Evolutionary conservation across 2,888 invertebrate genomes (phyloP).

Genomic region (Apotomis turbidana): DNA sequence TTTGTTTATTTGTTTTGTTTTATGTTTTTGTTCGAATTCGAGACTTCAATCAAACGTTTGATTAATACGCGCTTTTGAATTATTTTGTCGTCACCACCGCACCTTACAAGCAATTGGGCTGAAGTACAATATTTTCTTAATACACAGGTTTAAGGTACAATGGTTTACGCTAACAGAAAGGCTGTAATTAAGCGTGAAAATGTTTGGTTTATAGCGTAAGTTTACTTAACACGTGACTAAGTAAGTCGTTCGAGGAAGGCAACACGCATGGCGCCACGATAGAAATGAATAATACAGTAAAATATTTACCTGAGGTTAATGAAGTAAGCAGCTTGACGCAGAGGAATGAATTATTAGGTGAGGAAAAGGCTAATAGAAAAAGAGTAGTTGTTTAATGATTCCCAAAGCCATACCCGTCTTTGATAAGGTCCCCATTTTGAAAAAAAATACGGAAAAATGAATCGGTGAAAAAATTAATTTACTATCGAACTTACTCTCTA

Average conservation of each 20-base stretch:
- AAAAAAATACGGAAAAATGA: no score
- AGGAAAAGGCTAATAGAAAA: background rate
- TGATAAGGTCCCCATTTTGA: no score
- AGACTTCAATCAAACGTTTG: slow-evolving; percentile 54
- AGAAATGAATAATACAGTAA: slow-evolving; percentile 48
- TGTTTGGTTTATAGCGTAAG: slow-evolving; percentile 31
- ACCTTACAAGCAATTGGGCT: background rate
- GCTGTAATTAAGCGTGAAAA: slow-evolving; percentile 25
- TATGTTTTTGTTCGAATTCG: slow-evolving; percentile 51
- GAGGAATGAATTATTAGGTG: background rate
- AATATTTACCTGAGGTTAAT: slow-evolving; percentile 19
- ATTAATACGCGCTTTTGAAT: slow-evolving; percentile 55
- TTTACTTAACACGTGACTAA: slow-evolving; percentile 38
- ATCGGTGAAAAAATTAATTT: no score
- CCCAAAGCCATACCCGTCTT: no score
- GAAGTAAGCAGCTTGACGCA: background rate
- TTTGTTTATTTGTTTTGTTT: slow-evolving; percentile 57
- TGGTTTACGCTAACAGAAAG: slow-evolving; percentile 19
- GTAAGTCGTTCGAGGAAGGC: slow-evolving; percentile 52
- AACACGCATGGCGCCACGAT: slow-evolving; percentile 72
- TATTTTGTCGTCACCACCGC: slow-evolving; percentile 25
- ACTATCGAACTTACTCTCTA: no score
- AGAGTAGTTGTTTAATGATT: no score
- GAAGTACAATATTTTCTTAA: background rate
- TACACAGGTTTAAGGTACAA: background rate